Conservation (phyloP, 2,113 vertebrate genomes). For the Oriolus oriolus region DNA sequence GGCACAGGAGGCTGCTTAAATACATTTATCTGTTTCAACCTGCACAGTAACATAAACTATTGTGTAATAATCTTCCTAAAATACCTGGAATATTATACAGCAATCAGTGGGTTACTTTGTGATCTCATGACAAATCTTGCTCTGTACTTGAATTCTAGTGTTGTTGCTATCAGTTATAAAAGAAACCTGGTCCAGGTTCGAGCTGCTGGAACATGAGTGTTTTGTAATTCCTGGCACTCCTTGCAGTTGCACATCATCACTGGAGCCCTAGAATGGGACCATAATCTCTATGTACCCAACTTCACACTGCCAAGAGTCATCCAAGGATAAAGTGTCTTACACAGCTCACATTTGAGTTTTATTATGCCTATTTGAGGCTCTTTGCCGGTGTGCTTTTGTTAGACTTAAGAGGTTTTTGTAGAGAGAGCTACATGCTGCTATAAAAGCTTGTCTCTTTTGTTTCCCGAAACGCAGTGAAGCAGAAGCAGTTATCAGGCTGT, state of each 20-base stretch:
- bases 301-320: background rate
- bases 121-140: background rate
- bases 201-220: background rate
- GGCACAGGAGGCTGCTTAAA: background rate
- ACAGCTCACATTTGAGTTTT: background rate
- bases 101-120: background rate
- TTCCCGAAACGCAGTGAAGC: background rate
- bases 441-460: background rate
- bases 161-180: background rate
- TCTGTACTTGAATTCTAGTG: background rate
- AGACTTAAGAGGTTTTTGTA: background rate
- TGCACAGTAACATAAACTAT: background rate
- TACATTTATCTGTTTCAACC: background rate
- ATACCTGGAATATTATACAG: background rate
- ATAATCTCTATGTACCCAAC: background rate
- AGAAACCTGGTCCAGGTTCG: background rate
- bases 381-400: background rate
- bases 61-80: background rate
- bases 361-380: background rate
- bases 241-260: fast-evolving
- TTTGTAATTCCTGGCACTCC: background rate
- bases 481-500: background rate
- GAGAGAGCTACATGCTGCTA: background rate
- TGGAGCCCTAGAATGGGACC: background rate
- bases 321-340: background rate